Base-by-base conservation (phyloP, 92 coral and sea anemone species). In the Umimayanthus kanabou region DNA sequence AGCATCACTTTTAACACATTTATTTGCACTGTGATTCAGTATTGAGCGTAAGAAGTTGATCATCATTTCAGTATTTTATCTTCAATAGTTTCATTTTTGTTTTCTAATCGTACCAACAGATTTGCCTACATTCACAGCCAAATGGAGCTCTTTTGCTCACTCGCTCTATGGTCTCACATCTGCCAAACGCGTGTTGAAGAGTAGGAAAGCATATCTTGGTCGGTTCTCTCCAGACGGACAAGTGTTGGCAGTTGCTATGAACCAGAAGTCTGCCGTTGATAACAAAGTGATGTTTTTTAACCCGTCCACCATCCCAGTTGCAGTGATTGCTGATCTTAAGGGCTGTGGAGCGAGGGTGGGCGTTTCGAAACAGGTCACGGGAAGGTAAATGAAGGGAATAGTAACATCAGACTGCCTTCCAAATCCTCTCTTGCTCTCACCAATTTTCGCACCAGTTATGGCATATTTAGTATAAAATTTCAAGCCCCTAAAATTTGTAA, bases 161-260 rank as follows among this genome's bases (percentile, higher is more conserved):
- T 90, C 99, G 0, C 85, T 97, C 66, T 90, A 91, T 90, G 93
- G 89, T 45, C 88, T 97, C 42, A 91, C 96, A 26, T 94, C 97
- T 4, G 97, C 99, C 16, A 90, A 82, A 79, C 87, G 98, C 66
- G 89, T 90, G 29, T 40, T 97, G 61, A 97, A 97, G 85, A 93
- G 94, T 76, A 92, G 90, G 75, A 92, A 92, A 78, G 97, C 94
- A 0, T 97, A 97, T 77, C 33, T 95, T 15, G 90, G 93, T 2
- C 84, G 93, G 16, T 90, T 91, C 40, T 95, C 99, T 23, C 94
- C 95, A 29, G 98, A 97, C 88, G 99, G 98, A 0, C 98, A 97
- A 81, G 91, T 97, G 22, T 55, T 97, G 86, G 99, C 98, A 22
- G 88, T 95, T 75, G 98, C 96, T 50, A 89, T 97, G 92, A 97